Percentiles rank a stretch among this genome's conserved stretches.
These are phyloP conservation scores for Oncorhynchus nerka DNA, from an alignment of 2,113 vertebrate genomes.

Conservation along the genomic window DNA sequence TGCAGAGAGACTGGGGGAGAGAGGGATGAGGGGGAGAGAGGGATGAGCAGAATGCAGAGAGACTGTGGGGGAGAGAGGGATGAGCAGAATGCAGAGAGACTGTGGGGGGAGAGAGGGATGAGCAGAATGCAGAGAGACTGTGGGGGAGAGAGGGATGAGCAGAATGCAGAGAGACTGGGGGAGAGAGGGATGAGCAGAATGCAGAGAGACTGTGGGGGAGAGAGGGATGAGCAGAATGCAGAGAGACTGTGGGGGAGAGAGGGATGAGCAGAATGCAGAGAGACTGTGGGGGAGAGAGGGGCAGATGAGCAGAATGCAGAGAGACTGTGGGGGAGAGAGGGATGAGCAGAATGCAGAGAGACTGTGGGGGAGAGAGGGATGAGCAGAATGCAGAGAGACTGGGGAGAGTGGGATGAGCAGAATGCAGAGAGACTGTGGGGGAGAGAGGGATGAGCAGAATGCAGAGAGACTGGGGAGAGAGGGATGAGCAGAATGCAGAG, in stretches of 20 bases:
- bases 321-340: constrained; percentile 18
- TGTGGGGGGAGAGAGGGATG: constrained; percentile 42
- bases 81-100: no score
- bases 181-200: no score
- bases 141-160: no score
- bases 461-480: not conserved
- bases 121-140: constrained; percentile 62
- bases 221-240: constrained; percentile 43
- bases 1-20: no score
- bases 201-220: no score
- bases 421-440: no score
- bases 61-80: not conserved
- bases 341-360: constrained; percentile 28
- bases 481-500: no score
- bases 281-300: no score
- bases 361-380: constrained; percentile 34
- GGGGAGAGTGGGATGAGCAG: no score
- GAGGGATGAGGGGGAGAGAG: not conserved
- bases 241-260: not conserved
- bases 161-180: not conserved
- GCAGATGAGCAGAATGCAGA: no score
- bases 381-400: constrained; percentile 7
- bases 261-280: constrained; percentile 36
- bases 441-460: constrained; percentile 40
- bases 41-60: constrained; percentile 39